Percentiles rank a stretch among this genome's conserved stretches.
Evolutionary conservation across 2,888 invertebrate species (phyloP).

Genomic region (Nudaria mundana): DNA sequence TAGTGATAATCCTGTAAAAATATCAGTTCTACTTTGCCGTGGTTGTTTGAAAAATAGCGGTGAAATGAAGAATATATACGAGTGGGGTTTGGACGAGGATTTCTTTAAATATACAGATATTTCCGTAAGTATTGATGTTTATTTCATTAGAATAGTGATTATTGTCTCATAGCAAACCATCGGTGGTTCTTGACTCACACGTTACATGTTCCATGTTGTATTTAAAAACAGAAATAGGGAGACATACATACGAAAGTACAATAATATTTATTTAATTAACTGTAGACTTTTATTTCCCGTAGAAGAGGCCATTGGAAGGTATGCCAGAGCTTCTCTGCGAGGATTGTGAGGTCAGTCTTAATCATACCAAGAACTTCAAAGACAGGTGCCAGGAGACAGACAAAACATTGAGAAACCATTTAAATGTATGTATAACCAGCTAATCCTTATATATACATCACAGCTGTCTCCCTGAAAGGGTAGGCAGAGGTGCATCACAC

Average conservation of each 20-base stretch:
- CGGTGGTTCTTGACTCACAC: no score
- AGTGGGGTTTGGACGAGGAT: slow-evolving; percentile 57
- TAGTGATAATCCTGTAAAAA: slow-evolving; percentile 31
- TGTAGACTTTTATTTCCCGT: no score
- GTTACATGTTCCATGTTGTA: no score
- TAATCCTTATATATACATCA: no score
- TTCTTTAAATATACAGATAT: slow-evolving; percentile 54
- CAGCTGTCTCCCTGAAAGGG: no score
- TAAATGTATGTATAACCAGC: slow-evolving; percentile 33
- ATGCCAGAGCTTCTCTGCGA: slow-evolving; percentile 54
- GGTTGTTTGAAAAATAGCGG: slow-evolving; percentile 58
- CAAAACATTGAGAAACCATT: slow-evolving; percentile 34
- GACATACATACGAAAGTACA: no score
- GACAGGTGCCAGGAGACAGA: slow-evolving; percentile 51
- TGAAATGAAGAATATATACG: slow-evolving; percentile 66
- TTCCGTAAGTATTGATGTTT: slow-evolving; percentile 35
- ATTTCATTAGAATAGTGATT: not conserved
- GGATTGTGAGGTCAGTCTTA: slow-evolving; percentile 49
- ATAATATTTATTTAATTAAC: no score
- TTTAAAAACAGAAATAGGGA: no score
- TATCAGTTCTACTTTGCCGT: slow-evolving; percentile 50
- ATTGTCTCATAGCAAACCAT: no score
- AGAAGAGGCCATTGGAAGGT: slow-evolving; percentile 42
- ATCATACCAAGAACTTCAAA: slow-evolving; percentile 42
- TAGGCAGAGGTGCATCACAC: no score